Base-by-base conservation (phyloP, 2,888 invertebrate species). In the Drosophila mercatorum region DNA sequence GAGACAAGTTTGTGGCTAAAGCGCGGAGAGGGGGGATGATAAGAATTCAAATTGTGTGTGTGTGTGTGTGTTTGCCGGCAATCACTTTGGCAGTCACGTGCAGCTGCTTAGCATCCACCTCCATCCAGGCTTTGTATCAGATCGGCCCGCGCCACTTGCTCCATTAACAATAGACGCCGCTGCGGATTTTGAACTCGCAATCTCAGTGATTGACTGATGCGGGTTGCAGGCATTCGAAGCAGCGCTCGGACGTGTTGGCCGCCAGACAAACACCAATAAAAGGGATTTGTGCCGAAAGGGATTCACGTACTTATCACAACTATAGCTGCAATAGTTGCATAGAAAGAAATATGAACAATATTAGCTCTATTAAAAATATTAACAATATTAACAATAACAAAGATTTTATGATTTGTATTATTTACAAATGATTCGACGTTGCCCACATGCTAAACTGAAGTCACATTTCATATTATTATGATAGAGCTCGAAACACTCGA, bases 181-280 rank as follows among this genome's bases (percentile, higher is more conserved):
- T 62, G 63, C 52, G 63, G 78, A 66, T 73, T 78, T 68, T 61
- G 68, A 62, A 57, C 63, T 75, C 60, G 31, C 80, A 82, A 85
- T 85, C 88, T 80, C 88, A 69, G 81, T 88, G 83, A 88, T 83
- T 86, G 83, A 83, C 88, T 22, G 22, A 83, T 88, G 88, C 83
- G 83, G 83, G 83, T 49, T 62, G 77, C 56, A 68, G 68, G 51
- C 78, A 67, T 62, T 68, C 64, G 47, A 75, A 49, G 53, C 47
- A 73, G 59, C 58, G 58, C 63, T 53, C 59, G 31, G 26, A 49
- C 55, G 66, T 76, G 79, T 75, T 75, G 70, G 82, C 66, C 65
- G 67, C 58, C 57, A 72, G 56, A 72, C 63, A 68, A 84, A 66
- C 55, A 59, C 73, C 56, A 62, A 43, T 57, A 49, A 61, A 63